Evolutionary conservation across 1,140 invertebrate genomes (phyloP), one percentile per base, ranked within the genome.

Genomic region (Atta texana): DNA sequence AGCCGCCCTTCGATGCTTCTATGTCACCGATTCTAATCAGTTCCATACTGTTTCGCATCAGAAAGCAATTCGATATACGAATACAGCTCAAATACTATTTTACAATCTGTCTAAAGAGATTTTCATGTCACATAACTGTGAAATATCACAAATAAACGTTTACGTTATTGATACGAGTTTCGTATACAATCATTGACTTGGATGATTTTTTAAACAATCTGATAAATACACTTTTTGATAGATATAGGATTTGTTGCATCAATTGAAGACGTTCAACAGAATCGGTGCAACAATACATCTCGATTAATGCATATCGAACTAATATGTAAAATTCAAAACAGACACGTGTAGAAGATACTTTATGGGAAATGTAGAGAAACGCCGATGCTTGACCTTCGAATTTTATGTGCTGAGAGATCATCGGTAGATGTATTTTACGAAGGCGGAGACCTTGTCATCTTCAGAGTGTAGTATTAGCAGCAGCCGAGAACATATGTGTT

Each of bases 391-490:
- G 63, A 66, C 74, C 49, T 78, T 68, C 14, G 55, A 84, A 63
- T 63, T 74, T 63, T 63, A 14, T 21, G 18, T 49, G 55, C 31
- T 24, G 39, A 53, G 7, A 78, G 31, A 7, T 6, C 61, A 57
- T 71, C 66, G 53, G 64, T 28, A 71, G 63, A 44, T 64, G 61
- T 71, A 61, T 51, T 78, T 84, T 76, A 76, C 68, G 78, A 87
- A 51, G 85, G 74, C 59, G 63, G 78, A 78, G 59, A 85, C 74
- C 89, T 90, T 90, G 89, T 90, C 88, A 86, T 88, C 75, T n/a
- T 55, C 76, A 53, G 49, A 71, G 74, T 71, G 31, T 78, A 87
- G 77, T 89, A 89, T 90, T 90, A 89, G 34, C 12, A 24, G 39
- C 57, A n/a, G 21, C 39, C 34, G 66, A 16, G 71, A 85, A 90